Evolutionary conservation across 2,113 vertebrate genomes (phyloP), one percentile per base, ranked within the genome.

Genomic region (Arvicanthis niloticus): DNA sequence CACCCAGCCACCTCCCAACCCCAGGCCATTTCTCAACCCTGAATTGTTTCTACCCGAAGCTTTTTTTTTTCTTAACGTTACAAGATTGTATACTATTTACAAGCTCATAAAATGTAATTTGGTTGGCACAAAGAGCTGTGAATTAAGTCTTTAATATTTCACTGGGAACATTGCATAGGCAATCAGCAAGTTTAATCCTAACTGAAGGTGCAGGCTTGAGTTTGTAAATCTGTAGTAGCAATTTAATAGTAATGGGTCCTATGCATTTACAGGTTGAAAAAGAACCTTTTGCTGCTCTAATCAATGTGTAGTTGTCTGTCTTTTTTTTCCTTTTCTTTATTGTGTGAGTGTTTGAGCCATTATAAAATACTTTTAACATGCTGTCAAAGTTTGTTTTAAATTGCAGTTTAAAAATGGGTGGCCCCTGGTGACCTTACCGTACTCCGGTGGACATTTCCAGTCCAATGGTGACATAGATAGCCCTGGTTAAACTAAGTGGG

Each of bases 231-330:
- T 97, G n/a, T 95, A 91, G 92, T 95, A 97, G 96, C 96, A 97
- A 97, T 97, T 98, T 97, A 98, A 98, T 98, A 96, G 97, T 98
- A 98, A 98, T 94, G 98, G 96, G 93, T 97, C 94, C 97, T 98
- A 97, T 97, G 86, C 97, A 97, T 98, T 98, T 98, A 97, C 97
- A 93, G 97, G 96, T 91, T 98, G 96, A 97, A 98, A 98, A 98
- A 97, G 97, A 97, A 98, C 96, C 93, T 93, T 97, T 98, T 97
- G 92, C 94, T 97, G 92, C 93, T 92, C 93, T 98, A 98, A 98
- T 97, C 96, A 96, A 97, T 98, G 96, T 98, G 90, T 97, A 97
- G 96, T 98, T 98, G 98, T 97, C 96, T 98, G 89, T 98, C 98
- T 97, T 88, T 97, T 98, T 90, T 85, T 91, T 29, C 13, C 13